Evolutionary conservation across 2,113 vertebrate genomes (phyloP), one percentile per base, ranked within the genome.

Genomic region (Gambusia affinis): DNA sequence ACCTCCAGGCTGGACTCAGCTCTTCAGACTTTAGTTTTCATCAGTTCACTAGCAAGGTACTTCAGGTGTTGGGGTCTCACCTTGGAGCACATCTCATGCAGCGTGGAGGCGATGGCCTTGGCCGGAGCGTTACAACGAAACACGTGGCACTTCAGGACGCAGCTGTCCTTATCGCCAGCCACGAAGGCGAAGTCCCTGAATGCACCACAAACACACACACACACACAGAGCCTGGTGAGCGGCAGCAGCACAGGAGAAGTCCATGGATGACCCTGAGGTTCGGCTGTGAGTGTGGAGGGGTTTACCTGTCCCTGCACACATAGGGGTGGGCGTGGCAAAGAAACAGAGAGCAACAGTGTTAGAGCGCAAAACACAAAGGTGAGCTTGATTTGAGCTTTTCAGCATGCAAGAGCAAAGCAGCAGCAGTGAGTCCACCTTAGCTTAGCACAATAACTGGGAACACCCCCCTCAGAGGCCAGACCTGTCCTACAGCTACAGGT

Each of bases 171-270:
- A 88, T 98, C 98, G 7, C 95, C 96, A 8, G 97, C 97, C 84
- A 99, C 97, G 8, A 98, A 98, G 60, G 97, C 97, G 22, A 98
- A 99, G 92, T 98, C 97, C 92, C 98, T 98, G 92, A 80, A 90
- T 0, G 5, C 78, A 80, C 3, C 73, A 79, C 79, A 77, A 29
- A 47, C 62, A 61, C 42, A 85, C 37, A 61, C 37, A 61, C 42
- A 85, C 37, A 68, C 65, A 72, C 39, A 51, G 37, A 67, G n/a
- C 67, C 70, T 51, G n/a, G 27, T n/a, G 1, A 30, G 57, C 22
- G 1, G 1, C 0, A 12, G n/a, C 6, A 73, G 27, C 12, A 10
- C 35, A 37, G 35, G 62, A 4, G 31, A 74, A 39, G 28, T 28
- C 17, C 11, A 1, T 57, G 17, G 65, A 39, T 72, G 70, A 31